Base-by-base conservation (phyloP, 2,113 vertebrate species). In the Alosa alosa region DNA sequence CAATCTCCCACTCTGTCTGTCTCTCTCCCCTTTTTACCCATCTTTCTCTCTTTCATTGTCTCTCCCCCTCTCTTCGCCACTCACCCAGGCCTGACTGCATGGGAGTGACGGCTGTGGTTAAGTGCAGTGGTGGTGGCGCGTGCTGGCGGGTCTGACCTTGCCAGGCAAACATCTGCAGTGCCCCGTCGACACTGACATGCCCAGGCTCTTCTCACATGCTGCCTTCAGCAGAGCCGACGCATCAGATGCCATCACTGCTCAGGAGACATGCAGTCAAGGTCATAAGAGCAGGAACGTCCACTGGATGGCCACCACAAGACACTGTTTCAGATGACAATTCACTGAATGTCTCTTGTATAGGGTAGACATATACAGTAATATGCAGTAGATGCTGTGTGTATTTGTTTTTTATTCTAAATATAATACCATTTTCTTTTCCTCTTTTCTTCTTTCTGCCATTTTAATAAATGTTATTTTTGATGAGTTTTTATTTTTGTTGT, bases 61-160 rank as follows among this genome's bases (percentile, higher is more conserved):
- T 78, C 9, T 72, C 1, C n/a, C n/a, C 64, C 64, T 13, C 9
- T 72, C 60, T 20, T 13, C 25, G n/a, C 60, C 60, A 25, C 60
- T 31, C 31, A 1, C 57, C 82, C 52, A 57, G 75, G 60, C 44
- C 47, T 86, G 81, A 44, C 44, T 68, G 39, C 49, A 49, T 17
- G 3, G 49, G 41, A 83, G 60, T 1, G 72, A 78, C 72, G 31
- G 20, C 36, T 36, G 81, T 25, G 64, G 68, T 86, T 81, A 83
- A 86, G 60, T 68, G 82, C 44, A 25, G 64, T 50, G n/a, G 10
- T 78, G 55, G 83, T 39, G 82, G 39, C 47, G 82, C 44, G 86
- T 85, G 85, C 47, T 83, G 83, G 81, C 82, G 81, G 82, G 31
- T 57, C 78, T 86, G 89, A 91, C 92, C 88, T 92, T 89, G 86